Base-by-base conservation (phyloP, 1,140 invertebrate species). In the Luehdorfia chinensis region DNA sequence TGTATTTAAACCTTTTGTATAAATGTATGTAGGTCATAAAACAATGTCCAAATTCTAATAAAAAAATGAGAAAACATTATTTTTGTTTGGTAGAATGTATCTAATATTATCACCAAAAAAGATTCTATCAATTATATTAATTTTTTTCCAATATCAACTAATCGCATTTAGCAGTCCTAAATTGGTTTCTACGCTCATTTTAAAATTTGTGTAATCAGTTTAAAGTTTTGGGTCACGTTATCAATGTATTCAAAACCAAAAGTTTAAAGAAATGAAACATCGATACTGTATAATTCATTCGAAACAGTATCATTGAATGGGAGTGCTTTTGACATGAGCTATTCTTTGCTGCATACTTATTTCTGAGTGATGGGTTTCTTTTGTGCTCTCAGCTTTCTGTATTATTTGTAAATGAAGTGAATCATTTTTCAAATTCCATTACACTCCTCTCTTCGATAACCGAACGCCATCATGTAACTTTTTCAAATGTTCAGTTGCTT, bases 251-350 rank as follows among this genome's bases (percentile, higher is more conserved):
- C 15, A 21, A 37, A 15, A 19, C 34, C 15, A 30, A 28, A 43
- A 43, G 23, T 43, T 28, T 28, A 28, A 28, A 43, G 23, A 23
- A 43, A 43, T 43, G n/a, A 43, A 43, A 43, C 23, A 28, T 43
- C 56, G 57, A 65, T 68, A 66, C 63, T 74, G 64, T 70, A 74
- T 74, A 68, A 70, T 74, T 74, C 66, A 74, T 74, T 30, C 39
- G 25, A 63, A 61, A 59, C 51, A 68, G 55, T 45, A 43, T 47
- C 45, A 33, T 34, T 70, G 64, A 74, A 70, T 74, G 48, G 60
- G 16, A 43, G 51, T 51, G 51, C 39, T 64, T 65, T 57, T 73
- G 66, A 66, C 70, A 66, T 62, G 50, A 47, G 56, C 66, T 56
- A 68, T 70, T 68, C 61, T 43, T 43, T 43, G 65, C 61, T 61